phyloP scores from a whole-genome alignment of 2,113 vertebrate genomes.

The Heptranchias perlo region DNA sequence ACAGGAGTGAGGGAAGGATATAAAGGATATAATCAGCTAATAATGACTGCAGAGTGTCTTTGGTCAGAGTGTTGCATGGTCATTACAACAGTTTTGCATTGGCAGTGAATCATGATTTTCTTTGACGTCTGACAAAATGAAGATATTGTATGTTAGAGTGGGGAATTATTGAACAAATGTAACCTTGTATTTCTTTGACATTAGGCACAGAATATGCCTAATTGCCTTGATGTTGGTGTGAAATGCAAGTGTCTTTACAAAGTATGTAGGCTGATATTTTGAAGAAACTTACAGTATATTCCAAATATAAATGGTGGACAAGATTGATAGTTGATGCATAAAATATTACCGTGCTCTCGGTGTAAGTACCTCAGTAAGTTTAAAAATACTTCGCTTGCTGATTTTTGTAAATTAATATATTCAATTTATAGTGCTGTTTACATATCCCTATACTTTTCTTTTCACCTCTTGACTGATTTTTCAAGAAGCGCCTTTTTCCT shows the following conservation, averaged over 20 bases:
- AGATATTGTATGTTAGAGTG: neutral
- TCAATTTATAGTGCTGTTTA: neutral
- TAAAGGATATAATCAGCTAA: conserved; percentile 40
- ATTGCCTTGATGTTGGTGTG: neutral
- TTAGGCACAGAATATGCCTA: neutral
- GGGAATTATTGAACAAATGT: neutral
- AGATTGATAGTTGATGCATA: neutral
- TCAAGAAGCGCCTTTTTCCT: neutral
- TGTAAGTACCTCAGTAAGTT: neutral
- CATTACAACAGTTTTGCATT: conserved; percentile 40
- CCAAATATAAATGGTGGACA: neutral
- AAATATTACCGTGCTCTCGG: neutral
- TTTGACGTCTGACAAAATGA: neutral
- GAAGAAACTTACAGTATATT: neutral
- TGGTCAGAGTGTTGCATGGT: conserved; percentile 43
- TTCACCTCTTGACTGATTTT: neutral
- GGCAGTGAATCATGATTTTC: neutral
- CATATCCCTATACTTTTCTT: neutral
- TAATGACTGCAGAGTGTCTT: conserved; percentile 39
- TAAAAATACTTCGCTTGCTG: neutral
- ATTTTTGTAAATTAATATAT: neutral
- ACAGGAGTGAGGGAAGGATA: conserved; percentile 33
- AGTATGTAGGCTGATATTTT: neutral
- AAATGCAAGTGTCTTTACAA: neutral
- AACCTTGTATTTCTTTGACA: neutral